Evolutionary conservation across 2,797 vertebrate genomes (phyloP).

Genomic region (Thalassophryne amazonica): DNA sequence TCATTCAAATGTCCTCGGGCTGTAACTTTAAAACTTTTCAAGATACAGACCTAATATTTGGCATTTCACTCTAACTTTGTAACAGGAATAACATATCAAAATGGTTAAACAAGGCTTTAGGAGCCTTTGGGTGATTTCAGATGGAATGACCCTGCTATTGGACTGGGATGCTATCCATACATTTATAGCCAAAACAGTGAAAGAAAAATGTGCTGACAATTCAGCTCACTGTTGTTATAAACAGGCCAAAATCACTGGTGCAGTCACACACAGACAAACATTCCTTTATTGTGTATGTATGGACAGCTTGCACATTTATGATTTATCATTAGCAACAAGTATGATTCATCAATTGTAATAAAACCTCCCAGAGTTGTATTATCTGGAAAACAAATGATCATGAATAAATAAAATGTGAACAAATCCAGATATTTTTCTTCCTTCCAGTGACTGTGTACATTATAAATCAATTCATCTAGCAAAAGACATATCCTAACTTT

Average conservation of each 20-base stretch:
- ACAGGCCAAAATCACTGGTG: conserved; percentile 56
- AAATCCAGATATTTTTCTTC: conserved; percentile 38
- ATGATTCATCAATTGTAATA: conserved; percentile 56
- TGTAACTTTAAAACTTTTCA: no score
- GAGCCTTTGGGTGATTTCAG: no score
- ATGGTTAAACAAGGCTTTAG: no score
- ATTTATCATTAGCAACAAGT: conserved; percentile 68
- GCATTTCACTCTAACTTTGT: no score
- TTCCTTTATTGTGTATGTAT: conserved; percentile 76
- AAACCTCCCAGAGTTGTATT: conserved; percentile 54
- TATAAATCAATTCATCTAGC: conserved; percentile 68
- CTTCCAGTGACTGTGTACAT: conserved; percentile 64
- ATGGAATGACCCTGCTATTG: no score
- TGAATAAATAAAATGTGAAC: conserved; percentile 68
- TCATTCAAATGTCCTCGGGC: no score
- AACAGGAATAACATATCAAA: no score
- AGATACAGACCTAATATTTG: no score
- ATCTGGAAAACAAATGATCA: conserved; percentile 53
- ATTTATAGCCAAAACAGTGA: not conserved
- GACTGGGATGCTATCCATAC: no score
- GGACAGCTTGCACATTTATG: conserved; percentile 75
- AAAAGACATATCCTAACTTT: conserved; percentile 66
- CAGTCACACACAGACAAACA: conserved; percentile 72
- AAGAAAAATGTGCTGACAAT: not conserved
- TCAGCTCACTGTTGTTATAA: conserved; percentile 16